These are phyloP conservation scores for Pinna nobilis DNA, from an alignment of 1,140 invertebrate species.

Conservation along the genomic window DNA sequence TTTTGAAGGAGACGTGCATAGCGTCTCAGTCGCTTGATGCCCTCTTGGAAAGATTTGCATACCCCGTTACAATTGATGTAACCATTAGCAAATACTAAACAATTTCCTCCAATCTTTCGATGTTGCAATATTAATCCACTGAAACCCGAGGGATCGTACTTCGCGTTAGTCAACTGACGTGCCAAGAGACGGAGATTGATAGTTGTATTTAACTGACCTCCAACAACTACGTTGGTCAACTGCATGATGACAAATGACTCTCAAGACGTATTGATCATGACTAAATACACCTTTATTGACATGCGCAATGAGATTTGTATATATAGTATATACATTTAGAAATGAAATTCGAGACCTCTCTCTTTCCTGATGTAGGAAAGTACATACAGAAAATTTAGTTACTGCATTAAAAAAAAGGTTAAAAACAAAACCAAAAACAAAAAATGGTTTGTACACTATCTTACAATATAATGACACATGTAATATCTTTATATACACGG, in stretches of 20 bases:
- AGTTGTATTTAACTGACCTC: background rate
- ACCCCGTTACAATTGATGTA: slow-evolving; percentile 29
- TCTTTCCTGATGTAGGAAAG: background rate
- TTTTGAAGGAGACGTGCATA: slow-evolving; percentile 15
- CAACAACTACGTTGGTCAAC: slow-evolving; percentile 9
- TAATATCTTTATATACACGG: background rate
- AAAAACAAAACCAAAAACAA: background rate
- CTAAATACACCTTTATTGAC: background rate
- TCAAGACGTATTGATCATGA: background rate
- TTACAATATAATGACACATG: background rate
- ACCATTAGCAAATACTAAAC: slow-evolving; percentile 33
- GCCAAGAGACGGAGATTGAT: background rate
- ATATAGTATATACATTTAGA: background rate
- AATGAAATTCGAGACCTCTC: background rate
- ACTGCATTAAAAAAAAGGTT: background rate
- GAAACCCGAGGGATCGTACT: slow-evolving; percentile 20
- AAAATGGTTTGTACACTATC: background rate
- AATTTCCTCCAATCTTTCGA: slow-evolving; percentile 24
- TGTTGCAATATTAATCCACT: slow-evolving; percentile 5
- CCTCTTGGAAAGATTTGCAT: background rate
- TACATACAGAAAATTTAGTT: background rate
- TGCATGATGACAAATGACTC: background rate
- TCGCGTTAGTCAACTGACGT: background rate
- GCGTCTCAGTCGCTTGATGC: background rate
- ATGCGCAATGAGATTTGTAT: background rate